A percentile compares a stretch with the other conserved stretches of the same genome.
Evolutionary conservation across 1,140 invertebrate species (phyloP).

Genomic region (Diorhabda sublineata): DNA sequence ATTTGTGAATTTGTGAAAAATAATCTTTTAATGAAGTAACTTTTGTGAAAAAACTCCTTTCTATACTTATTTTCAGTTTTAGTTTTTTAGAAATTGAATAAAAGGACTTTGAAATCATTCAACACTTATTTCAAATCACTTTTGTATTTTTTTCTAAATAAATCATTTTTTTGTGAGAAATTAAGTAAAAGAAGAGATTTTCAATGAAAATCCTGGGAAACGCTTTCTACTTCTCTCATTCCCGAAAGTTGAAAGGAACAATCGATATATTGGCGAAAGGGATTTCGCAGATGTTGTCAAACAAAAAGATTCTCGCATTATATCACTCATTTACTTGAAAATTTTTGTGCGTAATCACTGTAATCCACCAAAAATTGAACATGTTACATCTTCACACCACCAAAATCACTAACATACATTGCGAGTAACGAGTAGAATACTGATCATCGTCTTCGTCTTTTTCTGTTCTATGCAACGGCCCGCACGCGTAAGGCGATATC

Average conservation of each 20-base stretch:
- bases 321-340: background rate
- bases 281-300: slow-evolving; percentile 1
- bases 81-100: too few species aligned
- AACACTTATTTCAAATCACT: too few species aligned
- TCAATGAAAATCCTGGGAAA: background rate
- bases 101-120: too few species aligned
- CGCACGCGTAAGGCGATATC: slow-evolving; percentile 36
- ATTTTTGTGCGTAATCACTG: background rate
- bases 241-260: background rate
- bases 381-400: slow-evolving; percentile 9
- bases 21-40: too few species aligned
- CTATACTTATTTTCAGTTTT: too few species aligned
- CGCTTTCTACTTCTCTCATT: background rate
- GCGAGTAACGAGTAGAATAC: slow-evolving; percentile 18
- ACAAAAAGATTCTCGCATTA: background rate
- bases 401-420: slow-evolving; percentile 17
- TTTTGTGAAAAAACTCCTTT: too few species aligned
- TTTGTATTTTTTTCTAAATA: too few species aligned
- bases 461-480: slow-evolving; percentile 29
- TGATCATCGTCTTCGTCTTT: slow-evolving; percentile 25
- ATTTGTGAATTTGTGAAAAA: too few species aligned
- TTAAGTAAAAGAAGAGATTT: background rate
- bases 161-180: too few species aligned
- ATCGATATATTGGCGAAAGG: slow-evolving; percentile 2
- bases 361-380: background rate